phyloP scores from a whole-genome alignment of 2,888 invertebrate genomes.

The Amphimallon solstitiale region DNA sequence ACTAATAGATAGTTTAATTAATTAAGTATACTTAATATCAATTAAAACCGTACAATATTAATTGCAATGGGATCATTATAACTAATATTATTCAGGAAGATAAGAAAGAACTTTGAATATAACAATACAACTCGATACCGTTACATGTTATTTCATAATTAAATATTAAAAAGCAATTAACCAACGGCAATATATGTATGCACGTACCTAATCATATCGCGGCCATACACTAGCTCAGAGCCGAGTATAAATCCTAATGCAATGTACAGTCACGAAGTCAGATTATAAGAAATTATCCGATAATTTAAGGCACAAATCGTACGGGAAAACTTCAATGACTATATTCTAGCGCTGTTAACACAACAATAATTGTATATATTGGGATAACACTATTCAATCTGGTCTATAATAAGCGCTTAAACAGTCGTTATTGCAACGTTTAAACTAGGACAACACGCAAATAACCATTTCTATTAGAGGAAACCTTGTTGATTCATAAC shows the following conservation, averaged over 20 bases:
- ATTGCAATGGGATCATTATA: no score
- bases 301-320: background rate
- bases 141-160: constrained; percentile 15
- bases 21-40: no score
- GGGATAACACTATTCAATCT: background rate
- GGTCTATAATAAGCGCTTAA: background rate
- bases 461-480: background rate
- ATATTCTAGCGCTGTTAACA: constrained; percentile 9
- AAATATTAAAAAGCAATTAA: constrained; percentile 30
- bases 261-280: background rate
- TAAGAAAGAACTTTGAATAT: constrained; percentile 1
- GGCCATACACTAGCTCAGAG: background rate
- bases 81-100: constrained; percentile 12
- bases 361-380: constrained; percentile 6
- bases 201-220: background rate
- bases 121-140: constrained; percentile 5
- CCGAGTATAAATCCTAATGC: constrained; percentile 4
- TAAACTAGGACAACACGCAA: background rate
- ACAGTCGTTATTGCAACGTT: background rate
- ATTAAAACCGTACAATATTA: no score
- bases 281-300: no score
- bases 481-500: background rate
- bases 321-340: background rate
- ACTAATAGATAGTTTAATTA: no score
- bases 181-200: background rate